These are phyloP conservation scores for Lydus trimaculatus DNA, from an alignment of 2,888 invertebrate species.

Conservation along the genomic window DNA sequence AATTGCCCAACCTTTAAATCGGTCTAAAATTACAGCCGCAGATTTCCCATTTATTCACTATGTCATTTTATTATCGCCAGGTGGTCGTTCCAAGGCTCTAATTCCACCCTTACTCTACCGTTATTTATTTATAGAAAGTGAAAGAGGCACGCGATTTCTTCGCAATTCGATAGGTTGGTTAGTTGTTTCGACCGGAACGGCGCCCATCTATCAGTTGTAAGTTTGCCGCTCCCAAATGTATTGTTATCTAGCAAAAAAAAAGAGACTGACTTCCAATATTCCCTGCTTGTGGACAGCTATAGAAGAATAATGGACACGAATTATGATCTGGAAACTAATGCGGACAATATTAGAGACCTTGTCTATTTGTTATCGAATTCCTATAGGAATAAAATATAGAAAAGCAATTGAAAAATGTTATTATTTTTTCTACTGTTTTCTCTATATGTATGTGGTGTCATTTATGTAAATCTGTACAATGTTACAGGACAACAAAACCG, in stretches of 20 bases:
- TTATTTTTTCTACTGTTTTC: not conserved
- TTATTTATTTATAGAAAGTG: conserved; percentile 33
- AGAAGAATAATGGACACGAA: conserved; percentile 17
- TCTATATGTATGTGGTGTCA: conserved; percentile 3
- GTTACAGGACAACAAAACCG: conserved; percentile 54
- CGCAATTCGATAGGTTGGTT: conserved; percentile 13
- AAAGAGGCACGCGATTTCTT: conserved; percentile 28
- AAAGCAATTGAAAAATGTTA: conserved; percentile 5
- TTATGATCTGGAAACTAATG: conserved; percentile 16
- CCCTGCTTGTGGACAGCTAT: conserved; percentile 19
- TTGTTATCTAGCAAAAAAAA: conserved; percentile 31
- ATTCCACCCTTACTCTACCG: conserved; percentile 12
- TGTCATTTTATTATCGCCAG: conserved; percentile 29
- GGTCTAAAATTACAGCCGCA: conserved; percentile 41
- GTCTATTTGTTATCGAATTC: conserved; percentile 13
- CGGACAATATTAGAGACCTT: not conserved
- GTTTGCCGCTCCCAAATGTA: conserved; percentile 33
- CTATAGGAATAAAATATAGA: not conserved
- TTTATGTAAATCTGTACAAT: conserved; percentile 17
- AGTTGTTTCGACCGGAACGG: conserved; percentile 12
- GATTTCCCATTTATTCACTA: conserved; percentile 39
- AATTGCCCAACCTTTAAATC: conserved; percentile 8
- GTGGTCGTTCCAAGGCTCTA: not conserved
- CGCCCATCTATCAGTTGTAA: conserved; percentile 25
- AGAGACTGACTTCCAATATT: conserved; percentile 27